Percentiles rank a stretch among this genome's conserved stretches.
Conservation (phyloP, 2,797 vertebrate species). For the Numenius phaeopus region DNA sequence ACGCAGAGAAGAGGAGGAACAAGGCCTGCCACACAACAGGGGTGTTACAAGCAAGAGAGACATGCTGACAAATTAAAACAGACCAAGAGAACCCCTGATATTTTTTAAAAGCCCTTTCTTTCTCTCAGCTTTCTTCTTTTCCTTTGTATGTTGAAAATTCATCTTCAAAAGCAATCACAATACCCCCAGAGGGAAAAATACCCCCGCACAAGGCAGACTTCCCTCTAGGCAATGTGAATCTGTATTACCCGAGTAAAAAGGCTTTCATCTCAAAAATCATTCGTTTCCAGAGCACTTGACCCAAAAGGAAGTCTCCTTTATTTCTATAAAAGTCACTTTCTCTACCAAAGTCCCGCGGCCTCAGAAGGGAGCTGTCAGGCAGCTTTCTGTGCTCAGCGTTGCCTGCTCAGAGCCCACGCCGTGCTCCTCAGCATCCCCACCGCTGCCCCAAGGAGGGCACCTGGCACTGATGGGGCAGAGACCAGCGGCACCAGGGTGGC, state of each 20-base stretch:
- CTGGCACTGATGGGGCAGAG: neutral
- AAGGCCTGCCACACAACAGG: neutral
- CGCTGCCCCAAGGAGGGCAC: neutral
- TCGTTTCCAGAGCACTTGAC: constrained; percentile 41
- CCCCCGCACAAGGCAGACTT: constrained; percentile 33
- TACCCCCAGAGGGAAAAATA: constrained; percentile 29
- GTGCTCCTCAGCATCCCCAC: neutral
- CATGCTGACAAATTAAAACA: constrained; percentile 55
- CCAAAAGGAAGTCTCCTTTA: constrained; percentile 52
- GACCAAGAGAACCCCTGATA: neutral
- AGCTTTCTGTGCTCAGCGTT: fast-evolving
- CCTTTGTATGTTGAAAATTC: constrained; percentile 54
- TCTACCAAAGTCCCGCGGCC: neutral
- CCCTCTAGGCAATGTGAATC: constrained; percentile 36
- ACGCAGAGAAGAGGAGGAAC: neutral
- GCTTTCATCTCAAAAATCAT: constrained; percentile 61
- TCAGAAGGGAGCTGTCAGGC: neutral
- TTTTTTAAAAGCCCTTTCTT: constrained; percentile 21
- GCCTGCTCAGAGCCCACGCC: neutral
- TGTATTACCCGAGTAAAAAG: neutral
- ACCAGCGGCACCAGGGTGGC: neutral
- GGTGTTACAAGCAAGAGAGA: neutral
- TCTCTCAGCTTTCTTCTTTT: constrained; percentile 35
- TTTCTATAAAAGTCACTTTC: constrained; percentile 33
- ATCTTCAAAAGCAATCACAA: constrained; percentile 49